Evolutionary conservation across 2,797 vertebrate species (phyloP).

Genomic region (Bufotes viridis): DNA sequence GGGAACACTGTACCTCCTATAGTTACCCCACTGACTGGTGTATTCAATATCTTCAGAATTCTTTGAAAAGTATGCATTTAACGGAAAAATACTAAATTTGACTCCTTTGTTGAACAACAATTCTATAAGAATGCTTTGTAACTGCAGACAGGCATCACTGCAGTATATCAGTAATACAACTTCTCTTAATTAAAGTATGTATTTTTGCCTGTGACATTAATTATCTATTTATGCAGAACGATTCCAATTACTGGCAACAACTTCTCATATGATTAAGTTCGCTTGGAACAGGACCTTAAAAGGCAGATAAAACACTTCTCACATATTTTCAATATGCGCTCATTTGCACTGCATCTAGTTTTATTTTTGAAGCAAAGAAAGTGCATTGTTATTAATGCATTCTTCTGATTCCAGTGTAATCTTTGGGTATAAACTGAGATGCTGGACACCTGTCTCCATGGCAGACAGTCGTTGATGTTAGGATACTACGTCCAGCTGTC

Average conservation of each 20-base stretch:
- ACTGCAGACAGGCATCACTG: constrained; percentile 24
- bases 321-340: constrained; percentile 64
- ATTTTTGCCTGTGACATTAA: constrained; percentile 38
- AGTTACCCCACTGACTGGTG: neutral
- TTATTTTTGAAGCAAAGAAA: constrained; percentile 65
- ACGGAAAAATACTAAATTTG: neutral
- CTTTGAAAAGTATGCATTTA: neutral
- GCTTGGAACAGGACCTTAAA: constrained; percentile 48
- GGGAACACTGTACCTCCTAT: neutral
- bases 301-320: constrained; percentile 60
- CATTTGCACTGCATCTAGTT: constrained; percentile 50
- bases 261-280: constrained; percentile 18
- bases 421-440: constrained; percentile 73
- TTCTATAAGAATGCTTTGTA: constrained; percentile 28
- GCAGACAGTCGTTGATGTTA: constrained; percentile 68
- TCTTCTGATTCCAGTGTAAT: constrained; percentile 72
- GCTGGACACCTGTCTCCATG: constrained; percentile 73
- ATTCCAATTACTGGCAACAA: constrained; percentile 16
- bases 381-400: constrained; percentile 71
- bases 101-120: constrained; percentile 14
- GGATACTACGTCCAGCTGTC: constrained; percentile 73
- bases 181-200: constrained; percentile 40
- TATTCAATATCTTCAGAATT: neutral
- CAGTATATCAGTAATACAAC: constrained; percentile 19
- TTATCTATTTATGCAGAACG: constrained; percentile 40